Evolutionary conservation across 2,113 vertebrate species (phyloP).

Genomic region (Engystomops pustulosus): DNA sequence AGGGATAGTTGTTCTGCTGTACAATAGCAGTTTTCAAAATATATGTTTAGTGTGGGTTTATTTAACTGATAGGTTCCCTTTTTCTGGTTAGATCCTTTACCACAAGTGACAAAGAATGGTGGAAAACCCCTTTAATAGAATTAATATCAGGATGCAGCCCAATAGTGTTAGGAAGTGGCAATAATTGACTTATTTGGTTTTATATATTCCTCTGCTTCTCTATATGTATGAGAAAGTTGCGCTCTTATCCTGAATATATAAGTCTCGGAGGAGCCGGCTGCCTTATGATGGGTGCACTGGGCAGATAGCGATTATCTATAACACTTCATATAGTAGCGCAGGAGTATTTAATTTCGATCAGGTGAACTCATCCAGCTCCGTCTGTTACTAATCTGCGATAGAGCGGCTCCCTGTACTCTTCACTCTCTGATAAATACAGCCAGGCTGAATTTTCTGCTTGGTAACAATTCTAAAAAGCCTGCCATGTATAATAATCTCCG

Average conservation of each 20-base stretch:
- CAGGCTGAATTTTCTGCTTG: conserved; percentile 19
- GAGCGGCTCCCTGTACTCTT: not conserved
- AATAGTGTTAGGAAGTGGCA: not conserved
- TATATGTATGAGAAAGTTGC: not conserved
- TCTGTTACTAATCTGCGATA: not conserved
- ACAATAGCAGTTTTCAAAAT: no score
- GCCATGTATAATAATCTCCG: conserved; percentile 14
- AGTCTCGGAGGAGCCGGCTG: not conserved
- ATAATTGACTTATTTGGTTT: not conserved
- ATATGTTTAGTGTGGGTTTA: no score
- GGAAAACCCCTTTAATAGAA: no score
- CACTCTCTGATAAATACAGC: conserved; percentile 8
- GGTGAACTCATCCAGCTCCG: not conserved
- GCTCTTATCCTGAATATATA: not conserved
- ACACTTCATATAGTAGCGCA: not conserved
- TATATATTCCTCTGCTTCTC: not conserved
- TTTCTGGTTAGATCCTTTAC: no score
- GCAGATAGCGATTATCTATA: not conserved
- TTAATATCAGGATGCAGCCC: no score
- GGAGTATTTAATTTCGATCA: conserved; percentile 8
- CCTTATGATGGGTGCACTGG: not conserved
- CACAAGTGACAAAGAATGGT: no score
- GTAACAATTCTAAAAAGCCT: not conserved
- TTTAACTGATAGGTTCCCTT: no score
- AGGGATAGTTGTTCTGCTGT: no score